Evolutionary conservation across 2,113 vertebrate species (phyloP).

Genomic region (Phrynosoma platyrhinos): DNA sequence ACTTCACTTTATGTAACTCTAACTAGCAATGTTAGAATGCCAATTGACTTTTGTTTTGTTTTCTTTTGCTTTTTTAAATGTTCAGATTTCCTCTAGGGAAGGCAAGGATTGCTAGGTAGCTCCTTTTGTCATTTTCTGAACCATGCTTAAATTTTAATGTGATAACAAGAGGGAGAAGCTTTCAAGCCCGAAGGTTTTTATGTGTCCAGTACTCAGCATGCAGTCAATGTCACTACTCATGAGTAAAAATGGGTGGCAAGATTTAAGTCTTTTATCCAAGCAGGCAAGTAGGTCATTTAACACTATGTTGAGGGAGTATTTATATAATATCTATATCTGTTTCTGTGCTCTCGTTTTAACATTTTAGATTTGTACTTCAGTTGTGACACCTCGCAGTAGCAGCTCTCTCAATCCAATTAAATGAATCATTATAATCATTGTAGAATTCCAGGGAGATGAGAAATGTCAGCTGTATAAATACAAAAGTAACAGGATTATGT

Average conservation of each 20-base stretch:
- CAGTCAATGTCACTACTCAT: neutral
- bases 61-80: neutral
- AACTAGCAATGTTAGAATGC: neutral
- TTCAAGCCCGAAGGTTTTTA: slow-evolving; percentile 32
- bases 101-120: neutral
- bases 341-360: neutral
- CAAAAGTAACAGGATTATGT: slow-evolving; percentile 73
- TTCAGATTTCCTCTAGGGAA: slow-evolving; percentile 15
- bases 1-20: slow-evolving; percentile 27
- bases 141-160: slow-evolving; percentile 37
- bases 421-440: slow-evolving; percentile 80
- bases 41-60: slow-evolving; percentile 16
- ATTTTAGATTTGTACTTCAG: slow-evolving; percentile 48
- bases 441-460: slow-evolving; percentile 68
- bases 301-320: neutral
- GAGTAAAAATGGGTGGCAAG: slow-evolving; percentile 19
- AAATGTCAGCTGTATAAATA: slow-evolving; percentile 75
- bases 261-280: slow-evolving; percentile 9
- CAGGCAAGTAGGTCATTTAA: slow-evolving; percentile 26
- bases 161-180: neutral
- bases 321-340: slow-evolving; percentile 18
- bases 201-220: neutral
- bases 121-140: slow-evolving; percentile 39
- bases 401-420: slow-evolving; percentile 79
- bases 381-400: slow-evolving; percentile 57